Base-by-base conservation (phyloP, 2,888 invertebrate species). In the Scaptodrosophila latifasciaeformis region DNA sequence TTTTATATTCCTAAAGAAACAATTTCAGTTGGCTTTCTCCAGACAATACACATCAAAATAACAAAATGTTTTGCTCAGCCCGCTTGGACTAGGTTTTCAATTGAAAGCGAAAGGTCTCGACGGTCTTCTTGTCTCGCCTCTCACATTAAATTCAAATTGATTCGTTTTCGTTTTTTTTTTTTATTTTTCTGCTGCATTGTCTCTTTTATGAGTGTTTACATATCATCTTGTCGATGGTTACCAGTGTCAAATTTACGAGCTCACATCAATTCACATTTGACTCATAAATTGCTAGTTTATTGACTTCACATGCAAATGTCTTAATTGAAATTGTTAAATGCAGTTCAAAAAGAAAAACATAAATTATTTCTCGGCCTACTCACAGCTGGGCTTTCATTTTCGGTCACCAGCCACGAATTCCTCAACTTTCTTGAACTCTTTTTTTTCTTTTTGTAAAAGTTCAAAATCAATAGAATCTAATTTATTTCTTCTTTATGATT, bases 71-170 rank as follows among this genome's bases (percentile, higher is more conserved):
- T n/a, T 24, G 24, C 24, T 24, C 24, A 24, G 71, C 71, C 65
- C 43, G 53, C 52, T 57, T 56, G 60, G 67, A 65, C 70, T 56
- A 59, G 50, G 57, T 67, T 57, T 54, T 67, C 63, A 58, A 65
- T 59, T 79, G 72, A 72, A 72, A 72, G 66, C 79, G 76, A 72
- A 72, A 75, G 71, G 79, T 78, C 48, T 56, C 42, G 19, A 5
- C 29, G 27, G 2, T 21, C 19, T 30, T 17, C 29, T 40, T 31
- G 31, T 24, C 30, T 40, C 29, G 30, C 34, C 50, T 56, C 55
- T 43, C 5, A 9, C 60, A 61, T 59, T 49, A 59, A 55, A 62
- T 64, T 51, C 34, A 58, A 70, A 78, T 78, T 63, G 74, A 70
- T 72, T 65, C 70, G 62, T 62, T 75, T 54, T 31, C n/a, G 46